phyloP scores from a whole-genome alignment of 2,113 vertebrate genomes.

The Oreamnos americanus region DNA sequence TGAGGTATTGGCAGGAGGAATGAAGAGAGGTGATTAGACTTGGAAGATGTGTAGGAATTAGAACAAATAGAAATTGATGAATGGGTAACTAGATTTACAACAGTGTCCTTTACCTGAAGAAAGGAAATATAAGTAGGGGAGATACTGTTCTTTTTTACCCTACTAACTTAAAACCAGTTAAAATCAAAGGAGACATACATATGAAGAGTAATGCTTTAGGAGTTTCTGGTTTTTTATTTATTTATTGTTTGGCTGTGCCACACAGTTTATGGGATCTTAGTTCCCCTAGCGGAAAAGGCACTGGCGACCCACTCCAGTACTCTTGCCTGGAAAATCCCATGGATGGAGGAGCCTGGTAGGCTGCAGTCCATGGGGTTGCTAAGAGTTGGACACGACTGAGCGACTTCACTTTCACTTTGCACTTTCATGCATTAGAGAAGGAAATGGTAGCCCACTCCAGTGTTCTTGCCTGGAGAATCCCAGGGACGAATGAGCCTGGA shows the following conservation, averaged over 20 bases:
- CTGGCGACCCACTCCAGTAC: too few relatives aligned
- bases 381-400: too few relatives aligned
- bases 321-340: too few relatives aligned
- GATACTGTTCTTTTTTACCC: not conserved
- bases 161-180: not conserved
- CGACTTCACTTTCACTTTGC: too few relatives aligned
- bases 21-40: not conserved
- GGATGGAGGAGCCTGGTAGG: too few relatives aligned
- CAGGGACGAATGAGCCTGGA: too few relatives aligned
- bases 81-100: not conserved
- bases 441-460: too few relatives aligned
- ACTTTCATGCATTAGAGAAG: too few relatives aligned
- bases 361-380: too few relatives aligned
- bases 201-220: not conserved
- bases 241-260: not conserved
- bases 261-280: not conserved
- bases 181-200: not conserved
- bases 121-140: not conserved
- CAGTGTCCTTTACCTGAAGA: not conserved
- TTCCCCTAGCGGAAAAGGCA: too few relatives aligned
- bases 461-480: too few relatives aligned
- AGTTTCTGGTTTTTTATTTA: not conserved
- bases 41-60: not conserved
- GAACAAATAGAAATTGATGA: not conserved
- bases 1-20: not conserved